Evolutionary conservation across 2,797 vertebrate genomes (phyloP).

Genomic region (Tympanoctomys barrerae): DNA sequence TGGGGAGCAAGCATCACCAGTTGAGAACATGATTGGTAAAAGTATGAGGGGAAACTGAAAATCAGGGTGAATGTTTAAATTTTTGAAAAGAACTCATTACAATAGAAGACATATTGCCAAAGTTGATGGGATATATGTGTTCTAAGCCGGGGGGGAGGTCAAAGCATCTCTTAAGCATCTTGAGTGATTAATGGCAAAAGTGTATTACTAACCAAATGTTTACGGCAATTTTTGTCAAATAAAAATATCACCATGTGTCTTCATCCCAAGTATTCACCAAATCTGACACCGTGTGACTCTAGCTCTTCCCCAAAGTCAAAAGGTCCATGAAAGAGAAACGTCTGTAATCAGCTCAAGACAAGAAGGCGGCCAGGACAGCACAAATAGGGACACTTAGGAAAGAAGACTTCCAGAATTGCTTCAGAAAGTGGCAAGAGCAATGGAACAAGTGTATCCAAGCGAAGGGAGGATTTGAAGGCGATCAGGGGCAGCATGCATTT

Average conservation of each 20-base stretch:
- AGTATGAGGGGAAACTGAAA: not conserved
- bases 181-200: not conserved
- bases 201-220: not conserved
- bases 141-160: not conserved
- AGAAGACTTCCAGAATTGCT: no score
- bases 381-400: no score
- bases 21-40: not conserved
- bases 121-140: not conserved
- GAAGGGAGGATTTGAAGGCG: no score
- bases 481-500: not conserved
- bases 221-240: not conserved
- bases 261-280: not conserved
- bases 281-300: not conserved
- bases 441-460: no score
- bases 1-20: not conserved
- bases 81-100: not conserved
- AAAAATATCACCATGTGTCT: not conserved
- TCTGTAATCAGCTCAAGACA: no score
- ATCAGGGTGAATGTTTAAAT: not conserved
- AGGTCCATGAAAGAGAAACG: no score
- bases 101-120: not conserved
- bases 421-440: no score
- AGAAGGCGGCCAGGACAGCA: no score
- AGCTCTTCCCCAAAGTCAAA: not conserved
- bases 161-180: not conserved